These are phyloP conservation scores for Liolophura sinensis DNA, from an alignment of 1,140 invertebrate species.

Conservation along the genomic window DNA sequence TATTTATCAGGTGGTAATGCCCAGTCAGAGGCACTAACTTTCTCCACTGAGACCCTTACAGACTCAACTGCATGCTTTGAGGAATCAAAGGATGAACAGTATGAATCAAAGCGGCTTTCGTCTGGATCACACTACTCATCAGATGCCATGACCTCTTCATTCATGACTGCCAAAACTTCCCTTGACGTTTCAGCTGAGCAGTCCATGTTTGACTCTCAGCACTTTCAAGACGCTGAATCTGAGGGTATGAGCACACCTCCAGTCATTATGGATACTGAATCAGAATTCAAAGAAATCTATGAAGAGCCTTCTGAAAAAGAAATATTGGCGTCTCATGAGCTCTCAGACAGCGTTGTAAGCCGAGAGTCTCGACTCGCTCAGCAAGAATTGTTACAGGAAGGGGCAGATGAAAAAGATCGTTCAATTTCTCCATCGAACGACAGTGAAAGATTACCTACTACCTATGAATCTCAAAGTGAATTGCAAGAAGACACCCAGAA, in stretches of 20 bases:
- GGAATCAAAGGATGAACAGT: too few species aligned
- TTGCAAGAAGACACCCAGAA: constrained; percentile 20
- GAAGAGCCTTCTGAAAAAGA: neutral
- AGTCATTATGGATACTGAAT: constrained; percentile 3
- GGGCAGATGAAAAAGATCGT: constrained; percentile 43
- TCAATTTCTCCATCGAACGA: constrained; percentile 46
- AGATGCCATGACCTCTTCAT: constrained; percentile 17
- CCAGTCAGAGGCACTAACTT: too few species aligned
- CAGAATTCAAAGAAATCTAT: neutral
- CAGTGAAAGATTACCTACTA: constrained; percentile 31
- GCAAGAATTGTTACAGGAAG: constrained; percentile 46
- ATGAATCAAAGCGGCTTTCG: too few species aligned
- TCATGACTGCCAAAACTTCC: constrained; percentile 12
- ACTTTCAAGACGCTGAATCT: constrained; percentile 18
- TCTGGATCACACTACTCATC: neutral
- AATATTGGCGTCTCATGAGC: neutral
- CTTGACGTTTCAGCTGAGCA: constrained; percentile 9
- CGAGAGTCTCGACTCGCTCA: constrained; percentile 46
- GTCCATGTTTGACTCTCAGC: too few species aligned
- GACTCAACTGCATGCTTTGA: too few species aligned
- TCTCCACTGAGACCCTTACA: too few species aligned
- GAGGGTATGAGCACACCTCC: constrained; percentile 8
- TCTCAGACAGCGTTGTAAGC: constrained; percentile 33
- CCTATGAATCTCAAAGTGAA: constrained; percentile 32
- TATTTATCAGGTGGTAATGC: too few species aligned